Conservation (phyloP, 1,140 invertebrate species). For the Eriocheir sinensis region DNA sequence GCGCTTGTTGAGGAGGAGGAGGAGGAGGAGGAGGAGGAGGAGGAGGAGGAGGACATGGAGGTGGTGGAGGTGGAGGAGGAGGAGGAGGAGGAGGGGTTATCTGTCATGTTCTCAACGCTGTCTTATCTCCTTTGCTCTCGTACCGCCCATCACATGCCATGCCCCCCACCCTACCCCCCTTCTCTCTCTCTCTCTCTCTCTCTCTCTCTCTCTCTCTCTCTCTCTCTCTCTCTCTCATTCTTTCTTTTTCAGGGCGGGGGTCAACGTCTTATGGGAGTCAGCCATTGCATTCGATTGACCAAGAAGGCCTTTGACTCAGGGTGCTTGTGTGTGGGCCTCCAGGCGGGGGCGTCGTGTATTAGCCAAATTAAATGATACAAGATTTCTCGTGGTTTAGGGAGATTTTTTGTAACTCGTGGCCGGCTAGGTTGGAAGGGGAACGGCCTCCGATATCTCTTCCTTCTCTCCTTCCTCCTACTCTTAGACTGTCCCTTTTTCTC, state of each 20-base stretch:
- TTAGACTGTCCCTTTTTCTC: too few species aligned
- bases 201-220: conserved; percentile 44
- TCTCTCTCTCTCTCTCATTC: conserved; percentile 44
- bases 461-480: too few species aligned
- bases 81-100: not conserved
- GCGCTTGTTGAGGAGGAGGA: not conserved
- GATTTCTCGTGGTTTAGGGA: not conserved
- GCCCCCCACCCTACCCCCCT: not conserved
- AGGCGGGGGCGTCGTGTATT: not conserved
- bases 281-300: not conserved
- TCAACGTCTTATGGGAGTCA: not conserved
- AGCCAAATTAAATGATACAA: not conserved
- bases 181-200: conserved; percentile 26
- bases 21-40: not conserved
- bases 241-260: conserved; percentile 29
- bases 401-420: not conserved
- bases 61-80: not conserved
- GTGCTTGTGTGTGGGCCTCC: not conserved
- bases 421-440: too few species aligned
- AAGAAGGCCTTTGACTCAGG: not conserved
- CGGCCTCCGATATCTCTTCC: too few species aligned
- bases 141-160: not conserved
- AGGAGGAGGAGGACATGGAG: conserved; percentile 10
- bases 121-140: not conserved
- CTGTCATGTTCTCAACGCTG: conserved; percentile 13